Evolutionary conservation across 2,797 vertebrate species (phyloP).

Genomic region (Parauchenoglanis ngamensis): DNA sequence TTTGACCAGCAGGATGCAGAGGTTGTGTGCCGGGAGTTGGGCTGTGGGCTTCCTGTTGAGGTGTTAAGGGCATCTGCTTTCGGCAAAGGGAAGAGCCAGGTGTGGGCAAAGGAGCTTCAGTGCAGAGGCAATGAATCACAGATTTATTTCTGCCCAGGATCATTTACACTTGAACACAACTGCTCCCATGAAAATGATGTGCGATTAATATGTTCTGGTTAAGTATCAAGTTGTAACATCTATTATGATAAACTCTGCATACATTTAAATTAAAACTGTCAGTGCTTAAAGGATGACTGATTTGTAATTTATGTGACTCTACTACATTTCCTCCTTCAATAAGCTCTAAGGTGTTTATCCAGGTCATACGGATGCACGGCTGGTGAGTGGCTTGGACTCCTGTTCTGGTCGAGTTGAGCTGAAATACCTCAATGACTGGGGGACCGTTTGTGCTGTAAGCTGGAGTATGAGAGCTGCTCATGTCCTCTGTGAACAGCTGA

Average conservation of each 20-base stretch:
- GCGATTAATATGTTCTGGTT: constrained; percentile 66
- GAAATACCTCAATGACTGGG: constrained; percentile 42
- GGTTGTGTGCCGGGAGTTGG: constrained; percentile 71
- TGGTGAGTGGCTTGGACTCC: constrained; percentile 1
- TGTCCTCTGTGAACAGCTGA: constrained; percentile 56
- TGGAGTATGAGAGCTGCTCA: constrained; percentile 53
- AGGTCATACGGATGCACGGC: constrained; percentile 37
- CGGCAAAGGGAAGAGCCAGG: constrained; percentile 47
- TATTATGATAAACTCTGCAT: neutral
- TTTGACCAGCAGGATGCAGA: constrained; percentile 69
- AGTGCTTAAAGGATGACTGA: neutral
- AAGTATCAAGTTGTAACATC: constrained; percentile 26
- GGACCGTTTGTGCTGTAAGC: constrained; percentile 50
- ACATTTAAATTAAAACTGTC: neutral
- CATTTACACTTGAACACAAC: constrained; percentile 37
- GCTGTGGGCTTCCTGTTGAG: constrained; percentile 66
- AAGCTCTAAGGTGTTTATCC: neutral
- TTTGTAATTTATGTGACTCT: neutral
- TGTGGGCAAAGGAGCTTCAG: constrained; percentile 64
- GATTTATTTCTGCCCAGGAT: constrained; percentile 14
- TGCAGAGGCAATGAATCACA: constrained; percentile 67
- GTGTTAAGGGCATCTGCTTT: constrained; percentile 56
- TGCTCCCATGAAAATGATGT: constrained; percentile 56
- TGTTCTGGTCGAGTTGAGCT: constrained; percentile 54
- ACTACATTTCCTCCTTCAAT: neutral